Evolutionary conservation across 2,113 vertebrate genomes (phyloP), one percentile per base, ranked within the genome.

Genomic region (Sardina pilchardus): DNA sequence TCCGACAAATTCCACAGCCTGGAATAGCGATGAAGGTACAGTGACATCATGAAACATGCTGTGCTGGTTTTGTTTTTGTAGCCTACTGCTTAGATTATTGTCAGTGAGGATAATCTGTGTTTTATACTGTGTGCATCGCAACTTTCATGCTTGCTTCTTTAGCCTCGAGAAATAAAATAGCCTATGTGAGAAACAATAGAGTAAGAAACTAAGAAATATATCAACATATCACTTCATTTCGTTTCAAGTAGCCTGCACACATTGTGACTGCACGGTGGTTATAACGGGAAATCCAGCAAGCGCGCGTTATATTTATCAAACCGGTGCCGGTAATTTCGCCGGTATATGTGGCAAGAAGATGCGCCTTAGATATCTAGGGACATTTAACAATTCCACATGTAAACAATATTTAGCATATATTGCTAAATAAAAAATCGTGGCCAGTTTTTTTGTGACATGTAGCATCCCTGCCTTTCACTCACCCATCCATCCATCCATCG

Each of bases 21-120:
- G 91, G 91, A 94, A 92, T 93, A 89, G 90, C 90, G 90, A 96
- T 96, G 95, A 96, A 95, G 95, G 95, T 96, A 94, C 71, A 78
- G 71, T 78, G 71, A 36, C 26, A 34, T 36, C 30, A 34, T 78
- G 24, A 63, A 39, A 78, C 17, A 78, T 71, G 63, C 9, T 71
- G 14, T 78, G 71, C 14, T 78, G 71, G 30, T 36, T 36, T 78
- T 78, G 12, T 78, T 36, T 78, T 78, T 39, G 71, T 78, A 71
- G 4, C 26, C 4, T 30, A 36, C 19, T 24, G 53, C 30, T 87
- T 87, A n/a, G 59, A 14, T 47, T 47, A 47, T 47, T 47, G n/a
- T 63, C 59, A 6, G 8, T 14, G 14, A 78, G 30, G 71, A 36
- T 78, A 78, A 14, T 78, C 71, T 78, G 3, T 6, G 30, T 4